Base-by-base conservation (phyloP, 2,888 invertebrate species). In the Drosophila picticornis region DNA sequence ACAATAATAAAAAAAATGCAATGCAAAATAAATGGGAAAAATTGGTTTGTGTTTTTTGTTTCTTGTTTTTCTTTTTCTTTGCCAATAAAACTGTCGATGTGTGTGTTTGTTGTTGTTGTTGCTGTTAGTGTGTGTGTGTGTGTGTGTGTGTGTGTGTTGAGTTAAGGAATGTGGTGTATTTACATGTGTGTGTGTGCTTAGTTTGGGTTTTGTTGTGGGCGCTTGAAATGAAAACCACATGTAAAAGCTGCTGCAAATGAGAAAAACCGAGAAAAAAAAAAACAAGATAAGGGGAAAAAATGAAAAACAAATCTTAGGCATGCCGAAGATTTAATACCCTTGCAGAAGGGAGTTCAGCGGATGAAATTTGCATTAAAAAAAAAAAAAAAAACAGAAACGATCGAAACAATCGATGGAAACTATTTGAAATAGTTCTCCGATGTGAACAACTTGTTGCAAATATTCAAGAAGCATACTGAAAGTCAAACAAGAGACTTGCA, bases 241-340 rank as follows among this genome's bases (percentile, higher is more conserved):
- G 57, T 32, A 70, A 63, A 63, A 64, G 29, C 38, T 25, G 79
- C 72, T 80, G 76, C 48, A 79, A 63, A 71, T 56, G 78, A 61
- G 32, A 77, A 51, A n/a, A n/a, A n/a, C n/a, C n/a, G n/a, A n/a
- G n/a, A n/a, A n/a, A n/a, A n/a, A 57, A 57, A 55, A 57, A 53
- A 56, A 38, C 34, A 4, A 34, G 32, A 32, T 32, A 32, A 32
- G 32, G 40, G 11, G 43, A 43, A 43, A 43, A 11, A 43, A 22
- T 38, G 9, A 10, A 10, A 51, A 29, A 53, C 4, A 25, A 50
- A 57, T 40, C 40, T 48, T 27, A 6, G 34, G 53, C 34, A 53
- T 5, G 16, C 16, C 34, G 10, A 53, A 32, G 53, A 53, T 53
- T 22, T 19, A 3, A 55, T 55, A 19, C 19, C 34, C 53, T 25